Evolutionary conservation across 2,888 invertebrate species (phyloP), one percentile per base, ranked within the genome.

Genomic region (Margaritifera margaritifera): DNA sequence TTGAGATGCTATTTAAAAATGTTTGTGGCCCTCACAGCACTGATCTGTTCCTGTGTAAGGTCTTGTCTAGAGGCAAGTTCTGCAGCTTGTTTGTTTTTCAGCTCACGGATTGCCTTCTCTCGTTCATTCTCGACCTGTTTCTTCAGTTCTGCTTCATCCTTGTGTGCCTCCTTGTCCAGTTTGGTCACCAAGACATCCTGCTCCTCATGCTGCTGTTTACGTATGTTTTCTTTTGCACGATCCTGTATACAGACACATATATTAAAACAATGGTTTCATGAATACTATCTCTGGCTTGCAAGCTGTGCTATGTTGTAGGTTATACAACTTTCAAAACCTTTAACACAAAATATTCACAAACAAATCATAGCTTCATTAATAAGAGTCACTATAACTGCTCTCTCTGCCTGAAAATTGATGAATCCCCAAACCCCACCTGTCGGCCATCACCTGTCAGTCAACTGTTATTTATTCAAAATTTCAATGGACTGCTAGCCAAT

Each of bases 31-130:
- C 78, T 65, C 68, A 80, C 80, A 52, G 68, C 71, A 68, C 75
- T 71, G 56, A 87, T 66, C 71, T 88, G 83, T 4, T 86, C 85
- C 59, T 86, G 80, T 54, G 78, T 84, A 27, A 88, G 81, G 68
- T 87, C 87, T 2, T 80, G 80, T 58, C 86, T 75, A 4, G 88
- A 83, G 6, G 84, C 81, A 20, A 84, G 59, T 69, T 87, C 88
- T 6, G 87, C 84, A 55, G 87, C 87, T 64, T 87, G 85, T 71
- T 74, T 82, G 76, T 84, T 86, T 66, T 80, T 80, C 75, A 81
- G 83, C 76, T 88, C 88, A 22, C 80, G 72, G 20, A 88, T 73
- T 6, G 84, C 63, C 64, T 83, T 82, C 66, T 88, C 86, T 55
- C 76, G 74, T 59, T 86, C 82, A 4, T 69, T 64, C 27, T 87